phyloP scores from a whole-genome alignment of 2,888 invertebrate species.

The Dryobota labecula region DNA sequence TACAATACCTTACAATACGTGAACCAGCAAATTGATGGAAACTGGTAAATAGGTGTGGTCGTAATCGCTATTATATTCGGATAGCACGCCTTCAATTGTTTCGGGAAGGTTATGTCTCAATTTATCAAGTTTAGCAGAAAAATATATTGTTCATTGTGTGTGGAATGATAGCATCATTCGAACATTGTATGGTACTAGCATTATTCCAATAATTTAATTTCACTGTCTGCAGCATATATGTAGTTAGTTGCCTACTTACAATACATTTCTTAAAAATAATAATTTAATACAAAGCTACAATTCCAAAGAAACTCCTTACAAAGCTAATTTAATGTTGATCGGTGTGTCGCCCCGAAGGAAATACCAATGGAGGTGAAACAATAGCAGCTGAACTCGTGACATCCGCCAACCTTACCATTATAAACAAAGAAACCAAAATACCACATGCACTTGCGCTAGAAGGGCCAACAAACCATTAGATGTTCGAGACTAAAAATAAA shows the following conservation, averaged over 20 bases:
- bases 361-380: constrained; percentile 67
- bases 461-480: not conserved
- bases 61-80: constrained; percentile 54
- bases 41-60: constrained; percentile 54
- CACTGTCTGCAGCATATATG: not conserved
- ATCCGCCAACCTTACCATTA: constrained; percentile 66
- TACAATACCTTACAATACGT: constrained; percentile 50
- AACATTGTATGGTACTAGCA: not conserved
- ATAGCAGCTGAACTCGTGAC: constrained; percentile 72
- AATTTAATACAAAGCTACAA: not conserved
- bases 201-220: not conserved
- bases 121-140: constrained; percentile 6
- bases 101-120: constrained; percentile 28
- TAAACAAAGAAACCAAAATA: constrained; percentile 69
- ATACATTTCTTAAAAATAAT: not conserved
- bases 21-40: constrained; percentile 56
- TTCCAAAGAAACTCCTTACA: not conserved
- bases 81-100: constrained; percentile 54
- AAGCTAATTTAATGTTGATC: constrained; percentile 19
- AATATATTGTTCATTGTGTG: constrained; percentile 16
- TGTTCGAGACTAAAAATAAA: not conserved
- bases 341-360: constrained; percentile 43
- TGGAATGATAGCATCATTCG: not conserved
- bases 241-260: not conserved
- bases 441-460: constrained; percentile 9